Evolutionary conservation across 2,888 invertebrate genomes (phyloP), one percentile per base, ranked within the genome.

Genomic region (Sarcophaga rosellei): DNA sequence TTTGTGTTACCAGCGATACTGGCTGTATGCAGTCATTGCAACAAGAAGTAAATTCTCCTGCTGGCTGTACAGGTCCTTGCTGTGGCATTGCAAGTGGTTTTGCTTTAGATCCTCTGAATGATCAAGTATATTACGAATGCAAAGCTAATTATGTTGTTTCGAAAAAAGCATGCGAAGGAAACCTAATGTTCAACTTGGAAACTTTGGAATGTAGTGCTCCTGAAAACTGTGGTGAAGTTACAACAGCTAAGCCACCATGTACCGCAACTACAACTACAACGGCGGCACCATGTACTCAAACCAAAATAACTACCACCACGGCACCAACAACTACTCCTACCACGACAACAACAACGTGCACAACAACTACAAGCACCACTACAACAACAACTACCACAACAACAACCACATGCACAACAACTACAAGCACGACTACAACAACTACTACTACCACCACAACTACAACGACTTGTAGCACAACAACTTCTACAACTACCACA

Each of bases 1-100:
- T 69, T 2, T 92, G 92, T 86, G 91, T 91, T 1, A 88, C 63
- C 84, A 86, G 88, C 20, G 90, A 90, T 62, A 90, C 90, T 0
- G 90, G 90, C 3, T 92, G 92, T 82, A 73, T 90, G 53, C 90
- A 90, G 23, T 78, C 86, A 10, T 66, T 84, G 10, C 70, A 53
- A 3, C 57, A 44, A 20, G 74, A 66, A 4, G 3, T 21, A 0
- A 45, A 21, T 8, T 4, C n/a, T 8, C 79, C 75, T 0, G 75
- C 63, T 15, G 85, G 47, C 6, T 88, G 89, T 17, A 69, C 68
- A 20, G 88, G 85, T 3, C 80, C 84, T 3, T 89, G 89, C 21
- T 88, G 88, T 66, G 88, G 87, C 15, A 35, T 76, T 4, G 3
- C 25, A 2, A 80, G 65, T 25, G 88, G 88, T 15, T 89, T 84